These are phyloP conservation scores for Bombus waltoni DNA, from an alignment of 1,140 invertebrate genomes.

Conservation along the genomic window DNA sequence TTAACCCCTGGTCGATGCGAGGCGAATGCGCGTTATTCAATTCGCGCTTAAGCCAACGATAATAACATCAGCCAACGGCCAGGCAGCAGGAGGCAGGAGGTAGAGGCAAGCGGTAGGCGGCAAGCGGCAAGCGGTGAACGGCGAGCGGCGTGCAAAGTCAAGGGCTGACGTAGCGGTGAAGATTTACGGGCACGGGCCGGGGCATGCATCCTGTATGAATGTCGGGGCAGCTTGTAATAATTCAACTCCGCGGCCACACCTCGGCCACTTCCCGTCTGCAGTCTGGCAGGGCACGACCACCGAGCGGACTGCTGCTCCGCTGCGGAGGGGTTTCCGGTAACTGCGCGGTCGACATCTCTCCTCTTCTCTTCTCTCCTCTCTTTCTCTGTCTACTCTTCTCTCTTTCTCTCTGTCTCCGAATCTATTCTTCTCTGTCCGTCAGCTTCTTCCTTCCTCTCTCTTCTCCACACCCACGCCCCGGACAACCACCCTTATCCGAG, in stretches of 20 bases:
- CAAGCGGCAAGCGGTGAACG: slow-evolving; percentile 55
- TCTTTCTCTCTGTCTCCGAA: slow-evolving; percentile 38
- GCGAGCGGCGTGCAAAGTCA: slow-evolving; percentile 71
- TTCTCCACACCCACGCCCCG: slow-evolving; percentile 56
- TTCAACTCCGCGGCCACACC: slow-evolving; percentile 81
- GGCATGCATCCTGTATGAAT: slow-evolving; percentile 81
- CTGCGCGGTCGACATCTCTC: slow-evolving; percentile 70
- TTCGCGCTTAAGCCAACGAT: slow-evolving; percentile 74
- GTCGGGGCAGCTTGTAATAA: slow-evolving; percentile 80
- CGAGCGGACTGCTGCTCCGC: slow-evolving; percentile 64
- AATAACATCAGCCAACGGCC: slow-evolving; percentile 70
- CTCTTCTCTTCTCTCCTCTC: slow-evolving; percentile 35
- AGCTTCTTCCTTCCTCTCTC: slow-evolving; percentile 35
- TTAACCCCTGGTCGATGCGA: slow-evolving; percentile 74
- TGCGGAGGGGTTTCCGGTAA: slow-evolving; percentile 77
- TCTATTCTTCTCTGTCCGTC: slow-evolving; percentile 45
- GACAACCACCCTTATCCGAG: slow-evolving; percentile 69
- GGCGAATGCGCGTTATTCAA: slow-evolving; percentile 75
- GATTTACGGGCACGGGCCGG: slow-evolving; percentile 77
- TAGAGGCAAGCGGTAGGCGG: slow-evolving; percentile 12
- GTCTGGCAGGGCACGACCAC: slow-evolving; percentile 71
- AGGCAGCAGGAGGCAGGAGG: not conserved
- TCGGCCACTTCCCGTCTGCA: slow-evolving; percentile 80
- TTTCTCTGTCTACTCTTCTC: not conserved
- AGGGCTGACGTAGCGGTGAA: slow-evolving; percentile 76